phyloP scores from a whole-genome alignment of 2,888 invertebrate species.

The Drosophila anomelani region DNA sequence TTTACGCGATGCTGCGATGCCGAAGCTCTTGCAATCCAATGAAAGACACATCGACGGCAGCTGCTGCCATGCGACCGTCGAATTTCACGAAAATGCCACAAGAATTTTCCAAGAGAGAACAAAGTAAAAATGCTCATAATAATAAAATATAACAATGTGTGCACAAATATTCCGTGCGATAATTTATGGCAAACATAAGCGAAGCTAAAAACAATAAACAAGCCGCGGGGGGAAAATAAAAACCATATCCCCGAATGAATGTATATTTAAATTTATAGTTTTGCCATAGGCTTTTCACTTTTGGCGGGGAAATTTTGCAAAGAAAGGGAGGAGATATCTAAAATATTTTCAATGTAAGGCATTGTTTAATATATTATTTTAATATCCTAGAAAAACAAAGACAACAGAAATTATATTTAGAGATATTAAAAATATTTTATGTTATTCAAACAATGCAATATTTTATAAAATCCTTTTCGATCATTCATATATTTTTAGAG shows the following conservation, averaged over 20 bases:
- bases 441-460: too few relatives aligned
- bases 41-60: slow-evolving; percentile 79
- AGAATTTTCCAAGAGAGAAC: slow-evolving; percentile 52
- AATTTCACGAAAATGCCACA: slow-evolving; percentile 30
- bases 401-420: too few relatives aligned
- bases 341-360: background rate
- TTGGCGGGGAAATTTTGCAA: background rate
- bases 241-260: slow-evolving; percentile 26
- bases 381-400: background rate
- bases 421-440: background rate
- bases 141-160: slow-evolving; percentile 55
- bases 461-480: too few relatives aligned
- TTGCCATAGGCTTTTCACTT: slow-evolving; percentile 17
- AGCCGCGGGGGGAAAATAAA: slow-evolving; percentile 3
- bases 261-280: slow-evolving; percentile 13
- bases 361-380: background rate
- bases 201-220: slow-evolving; percentile 34
- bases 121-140: slow-evolving; percentile 69
- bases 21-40: slow-evolving; percentile 44
- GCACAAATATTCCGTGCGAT: slow-evolving; percentile 69
- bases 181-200: slow-evolving; percentile 73
- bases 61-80: slow-evolving; percentile 58
- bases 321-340: background rate
- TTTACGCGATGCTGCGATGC: slow-evolving; percentile 51
- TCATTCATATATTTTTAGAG: too few relatives aligned